Evolutionary conservation across 2,797 vertebrate species (phyloP), one percentile per base, ranked within the genome.

Genomic region (Onychomys arenicola): DNA sequence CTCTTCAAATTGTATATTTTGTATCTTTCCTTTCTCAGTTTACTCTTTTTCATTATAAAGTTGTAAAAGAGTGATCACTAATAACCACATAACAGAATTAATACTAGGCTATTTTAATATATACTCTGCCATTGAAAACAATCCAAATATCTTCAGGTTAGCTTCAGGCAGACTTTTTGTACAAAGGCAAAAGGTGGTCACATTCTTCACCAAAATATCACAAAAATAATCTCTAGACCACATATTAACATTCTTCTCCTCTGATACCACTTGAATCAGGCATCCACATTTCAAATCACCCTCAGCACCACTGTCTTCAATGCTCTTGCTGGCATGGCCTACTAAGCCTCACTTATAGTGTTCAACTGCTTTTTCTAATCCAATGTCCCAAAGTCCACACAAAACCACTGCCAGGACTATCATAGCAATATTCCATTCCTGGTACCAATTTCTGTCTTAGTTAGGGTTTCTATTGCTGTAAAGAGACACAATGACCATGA

Each of bases 381-480:
- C 65, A 32, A 32, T 12, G 63, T 65, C 63, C 29, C 63, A 69
- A 69, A 69, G 32, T 67, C 65, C 32, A 67, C 32, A 65, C 34
- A 16, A 69, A 69, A 69, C 5, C 65, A 34, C 7, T 14, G 65
- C n/a, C 5, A 69, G 16, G 2, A n/a, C 14, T 69, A 69, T 69
- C 65, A 1, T 5, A 69, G 6, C 0, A 17, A 34, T 69, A 69
- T 65, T 2, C 14, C 6, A n/a, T 16, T n/a, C 6, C 2, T n/a
- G 65, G 5, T n/a, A n/a, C 13, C 65, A 17, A 34, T 2, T 69
- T n/a, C 32, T 67, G 32, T 32, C 65, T 67, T 34, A 34, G 32
- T 67, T 67, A 17, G 32, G 32, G 32, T 69, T 69, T 69, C 65
- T 34, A 69, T 69, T 69, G 34, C 32, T 69, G 14, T 69, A 69